Conservation (phyloP, 2,888 invertebrate species). For the Penaeus monodon region DNA sequence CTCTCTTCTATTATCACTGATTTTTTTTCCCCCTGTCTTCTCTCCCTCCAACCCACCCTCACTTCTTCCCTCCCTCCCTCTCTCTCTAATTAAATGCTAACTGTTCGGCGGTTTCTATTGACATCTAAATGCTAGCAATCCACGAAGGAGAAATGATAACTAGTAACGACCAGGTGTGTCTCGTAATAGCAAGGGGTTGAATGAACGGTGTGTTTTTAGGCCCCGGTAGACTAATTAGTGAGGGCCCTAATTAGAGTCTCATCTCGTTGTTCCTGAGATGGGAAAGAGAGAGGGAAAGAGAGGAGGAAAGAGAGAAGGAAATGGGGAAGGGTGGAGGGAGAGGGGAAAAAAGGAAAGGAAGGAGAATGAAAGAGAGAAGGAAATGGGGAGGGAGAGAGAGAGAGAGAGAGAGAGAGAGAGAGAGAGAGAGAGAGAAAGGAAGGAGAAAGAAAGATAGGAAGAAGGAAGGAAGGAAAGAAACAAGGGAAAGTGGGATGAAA, state of each 20-base stretch:
- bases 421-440: conserved; percentile 12
- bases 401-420: conserved; percentile 14
- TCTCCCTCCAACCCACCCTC: neutral
- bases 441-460: too few species aligned
- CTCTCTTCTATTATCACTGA: neutral
- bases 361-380: neutral
- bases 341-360: neutral
- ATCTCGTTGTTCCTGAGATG: too few species aligned
- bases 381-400: neutral
- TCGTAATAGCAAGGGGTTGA: too few species aligned
- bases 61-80: neutral
- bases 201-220: too few species aligned
- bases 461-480: too few species aligned
- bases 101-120: neutral
- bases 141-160: neutral
- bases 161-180: neutral
- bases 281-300: too few species aligned
- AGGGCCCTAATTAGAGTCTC: too few species aligned
- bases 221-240: too few species aligned
- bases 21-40: neutral
- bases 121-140: neutral
- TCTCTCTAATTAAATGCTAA: neutral
- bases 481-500: too few species aligned
- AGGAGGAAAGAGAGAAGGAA: too few species aligned
- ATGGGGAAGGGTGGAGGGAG: too few species aligned